Evolutionary conservation across 2,888 invertebrate species (phyloP), one percentile per base, ranked within the genome.

Genomic region (Cheilosia pagana): DNA sequence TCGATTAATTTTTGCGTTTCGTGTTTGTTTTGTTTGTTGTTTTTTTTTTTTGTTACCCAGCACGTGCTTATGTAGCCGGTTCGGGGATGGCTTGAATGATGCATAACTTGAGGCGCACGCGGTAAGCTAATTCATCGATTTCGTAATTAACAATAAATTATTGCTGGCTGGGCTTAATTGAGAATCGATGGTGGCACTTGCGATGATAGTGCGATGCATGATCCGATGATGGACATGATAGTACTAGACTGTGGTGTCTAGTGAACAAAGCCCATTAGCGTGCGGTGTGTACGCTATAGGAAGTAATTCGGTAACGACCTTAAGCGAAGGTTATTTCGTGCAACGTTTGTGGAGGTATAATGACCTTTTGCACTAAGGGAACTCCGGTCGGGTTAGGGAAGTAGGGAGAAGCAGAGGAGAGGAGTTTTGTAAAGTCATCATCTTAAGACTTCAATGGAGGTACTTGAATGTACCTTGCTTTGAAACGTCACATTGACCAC

Each of bases 101-200:
- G 50, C 62, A 78, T 72, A 55, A 62, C 52, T 76, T 76, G 21
- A 31, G 62, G 67, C 8, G 16, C 67, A 82, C 82, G 72, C 71
- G 77, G 67, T 68, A 52, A 52, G 43, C 72, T 78, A 63, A 70
- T 48, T 65, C 74, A 83, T 83, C 74, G 83, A 78, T 78, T 74
- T 59, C 19, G 41, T 59, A 52, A 74, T 65, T 63, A 83, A 67
- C 57, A 62, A 78, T 82, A 62, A 78, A 72, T 72, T 67, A 82
- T 63, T 78, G 60, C 62, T 39, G 39, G 31, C 41, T 10, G 62
- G 35, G 39, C 50, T 74, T 75, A 71, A 62, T 48, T 74, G 78
- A 78, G 72, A 83, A 83, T 83, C 82, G 62, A 83, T 78, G 68
- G 45, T 39, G 39, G 43, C 48, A 74, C 55, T 60, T 59, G 75